Conservation (phyloP, 2,888 invertebrate species). For the Limnephilus rhombicus region DNA sequence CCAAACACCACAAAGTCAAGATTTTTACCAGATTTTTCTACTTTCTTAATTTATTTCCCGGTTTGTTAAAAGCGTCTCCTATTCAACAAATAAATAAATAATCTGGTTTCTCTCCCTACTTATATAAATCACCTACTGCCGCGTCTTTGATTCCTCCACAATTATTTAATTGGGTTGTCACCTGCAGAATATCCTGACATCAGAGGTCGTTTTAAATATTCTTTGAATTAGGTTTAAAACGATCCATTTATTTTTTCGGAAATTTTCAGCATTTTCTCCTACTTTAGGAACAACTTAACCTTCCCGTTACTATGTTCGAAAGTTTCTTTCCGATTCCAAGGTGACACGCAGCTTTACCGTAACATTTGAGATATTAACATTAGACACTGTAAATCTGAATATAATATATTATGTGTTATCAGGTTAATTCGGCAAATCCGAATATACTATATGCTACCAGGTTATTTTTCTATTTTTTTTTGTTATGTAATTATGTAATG, state of each 20-base stretch:
- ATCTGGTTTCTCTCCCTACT: background rate
- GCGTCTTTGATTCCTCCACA: slow-evolving; percentile 49
- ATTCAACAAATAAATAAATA: background rate
- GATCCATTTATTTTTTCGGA: background rate
- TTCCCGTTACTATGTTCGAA: no score
- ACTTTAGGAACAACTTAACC: background rate
- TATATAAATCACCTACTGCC: slow-evolving; percentile 8
- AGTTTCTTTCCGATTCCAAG: no score
- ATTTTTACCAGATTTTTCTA: background rate
- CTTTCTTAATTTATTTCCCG: background rate
- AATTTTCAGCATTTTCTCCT: background rate
- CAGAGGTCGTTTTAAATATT: slow-evolving; percentile 13
- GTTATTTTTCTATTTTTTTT: no score
- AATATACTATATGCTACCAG: no score
- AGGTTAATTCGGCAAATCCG: no score
- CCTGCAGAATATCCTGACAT: slow-evolving; percentile 54
- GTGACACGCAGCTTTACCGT: no score
- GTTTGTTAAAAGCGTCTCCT: background rate
- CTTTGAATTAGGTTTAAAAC: background rate
- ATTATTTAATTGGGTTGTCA: slow-evolving; percentile 60
- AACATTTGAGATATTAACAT: no score
- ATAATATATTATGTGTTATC: no score
- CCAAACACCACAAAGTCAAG: background rate
- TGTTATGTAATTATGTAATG: no score
- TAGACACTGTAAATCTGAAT: no score